phyloP scores from a whole-genome alignment of 2,113 vertebrate species.

The Semnornis frantzii region DNA sequence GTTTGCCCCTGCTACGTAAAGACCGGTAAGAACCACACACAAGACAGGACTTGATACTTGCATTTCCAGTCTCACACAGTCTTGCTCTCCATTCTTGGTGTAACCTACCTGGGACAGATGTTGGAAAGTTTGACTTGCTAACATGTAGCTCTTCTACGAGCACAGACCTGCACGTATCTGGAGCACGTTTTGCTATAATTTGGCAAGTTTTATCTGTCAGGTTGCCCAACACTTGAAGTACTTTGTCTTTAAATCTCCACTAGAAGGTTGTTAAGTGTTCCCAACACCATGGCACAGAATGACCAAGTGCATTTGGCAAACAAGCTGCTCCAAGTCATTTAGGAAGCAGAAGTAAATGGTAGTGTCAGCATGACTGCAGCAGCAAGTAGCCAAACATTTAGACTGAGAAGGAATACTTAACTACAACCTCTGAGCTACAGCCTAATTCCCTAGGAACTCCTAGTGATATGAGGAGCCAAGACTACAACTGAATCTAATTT shows the following conservation, averaged over 20 bases:
- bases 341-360: not conserved
- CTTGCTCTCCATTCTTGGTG: not conserved
- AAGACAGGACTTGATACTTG: not conserved
- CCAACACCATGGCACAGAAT: not conserved
- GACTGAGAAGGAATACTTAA: not conserved
- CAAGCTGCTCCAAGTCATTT: not conserved
- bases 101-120: not conserved
- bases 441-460: slow-evolving; percentile 16
- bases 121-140: not conserved
- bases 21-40: not conserved
- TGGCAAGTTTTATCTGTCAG: not conserved
- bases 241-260: not conserved
- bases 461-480: not conserved
- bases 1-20: not conserved
- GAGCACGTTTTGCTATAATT: not conserved
- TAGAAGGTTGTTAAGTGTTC: not conserved
- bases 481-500: slow-evolving; percentile 15
- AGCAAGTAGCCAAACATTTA: slow-evolving; percentile 2
- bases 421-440: not conserved
- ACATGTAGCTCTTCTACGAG: not conserved
- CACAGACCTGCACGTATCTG: not conserved
- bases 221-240: not conserved
- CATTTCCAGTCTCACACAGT: not conserved
- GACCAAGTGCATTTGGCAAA: not conserved
- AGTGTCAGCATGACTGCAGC: not conserved